phyloP scores from a whole-genome alignment of 2,888 invertebrate species.

The Platycnemis pennipes region DNA sequence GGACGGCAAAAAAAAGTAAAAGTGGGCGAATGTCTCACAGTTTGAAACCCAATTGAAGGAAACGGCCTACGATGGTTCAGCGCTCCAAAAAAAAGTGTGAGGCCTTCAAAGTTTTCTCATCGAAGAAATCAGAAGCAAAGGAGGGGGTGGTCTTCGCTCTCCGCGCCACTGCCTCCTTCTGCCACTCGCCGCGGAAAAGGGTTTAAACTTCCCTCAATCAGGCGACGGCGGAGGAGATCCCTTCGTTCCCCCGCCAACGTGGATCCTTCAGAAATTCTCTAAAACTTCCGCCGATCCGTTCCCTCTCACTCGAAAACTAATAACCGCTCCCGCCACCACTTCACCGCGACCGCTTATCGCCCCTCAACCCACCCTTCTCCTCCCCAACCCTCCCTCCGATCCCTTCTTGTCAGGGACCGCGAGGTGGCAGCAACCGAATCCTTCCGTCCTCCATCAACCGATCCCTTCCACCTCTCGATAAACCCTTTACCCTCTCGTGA shows the following conservation, averaged over 20 bases:
- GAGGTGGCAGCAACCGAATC: neutral
- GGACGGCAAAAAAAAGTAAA: neutral
- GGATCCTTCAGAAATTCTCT: conserved; percentile 25
- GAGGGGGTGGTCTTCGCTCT: neutral
- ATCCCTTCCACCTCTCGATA: neutral
- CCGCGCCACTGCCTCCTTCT: neutral
- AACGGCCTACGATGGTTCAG: neutral
- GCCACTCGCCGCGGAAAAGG: conserved; percentile 18
- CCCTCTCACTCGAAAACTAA: conserved; percentile 34
- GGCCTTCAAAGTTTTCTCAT: conserved; percentile 34
- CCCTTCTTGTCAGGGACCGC: neutral
- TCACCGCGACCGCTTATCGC: conserved; percentile 25
- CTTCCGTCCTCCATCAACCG: conserved; percentile 9
- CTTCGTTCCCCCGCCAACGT: neutral
- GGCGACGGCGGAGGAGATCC: neutral
- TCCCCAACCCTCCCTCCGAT: neutral
- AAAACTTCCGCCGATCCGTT: neutral
- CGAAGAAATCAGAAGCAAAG: neutral
- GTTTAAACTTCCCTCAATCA: conserved; percentile 57
- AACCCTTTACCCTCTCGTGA: neutral
- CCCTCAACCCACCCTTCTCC: neutral
- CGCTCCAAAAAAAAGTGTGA: neutral
- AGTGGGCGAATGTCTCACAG: neutral
- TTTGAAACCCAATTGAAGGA: conserved; percentile 3
- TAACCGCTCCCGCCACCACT: neutral